Base-by-base conservation (phyloP, 1,140 invertebrate species). In the Eueides isabella region DNA sequence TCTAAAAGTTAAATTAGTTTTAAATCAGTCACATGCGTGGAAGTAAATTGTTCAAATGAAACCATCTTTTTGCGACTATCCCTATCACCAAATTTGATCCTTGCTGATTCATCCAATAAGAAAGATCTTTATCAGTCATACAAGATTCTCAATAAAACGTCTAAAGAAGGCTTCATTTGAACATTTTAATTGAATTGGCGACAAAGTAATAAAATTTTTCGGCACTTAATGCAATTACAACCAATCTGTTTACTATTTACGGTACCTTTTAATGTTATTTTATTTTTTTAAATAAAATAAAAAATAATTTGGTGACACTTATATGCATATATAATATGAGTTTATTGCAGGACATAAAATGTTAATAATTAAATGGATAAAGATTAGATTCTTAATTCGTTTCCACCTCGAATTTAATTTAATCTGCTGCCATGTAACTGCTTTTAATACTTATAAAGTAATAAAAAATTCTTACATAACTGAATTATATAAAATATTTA, bases 1-100 rank as follows among this genome's bases (percentile, higher is more conserved):
- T 76, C 28, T 55, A 61, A 72, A 31, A 83, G 84, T 83, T 83
- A 85, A 84, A 85, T 79, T 80, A 76, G 67, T 75, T 77, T 78
- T 74, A 75, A 33, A 31, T 64, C 71, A 77, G 63, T 74, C 76
- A 65, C 61, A 63, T 61, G 48, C 67, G 61, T 68, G 69, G 74
- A 44, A 72, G 64, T 31, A 67, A 61, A 63, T 75, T 74, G 30
- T 29, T 31, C 2, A 30, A 67, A 55, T 77, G 23, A 67, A 72
- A 61, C 71, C 29, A 75, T 73, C 48, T 55, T 26, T 44, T 23
- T 2, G 6, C 5, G 2, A 9, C 41, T 44, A 76, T 63, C 71
- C 33, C 16, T 64, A 63, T 75, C 12, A 41, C 41, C 66, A 55
- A 48, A 31, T 55, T 48, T 44, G 26, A 23, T 28, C 33, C 31